Conservation (phyloP, 2,113 vertebrate genomes). For the Salvelinus alpinus region DNA sequence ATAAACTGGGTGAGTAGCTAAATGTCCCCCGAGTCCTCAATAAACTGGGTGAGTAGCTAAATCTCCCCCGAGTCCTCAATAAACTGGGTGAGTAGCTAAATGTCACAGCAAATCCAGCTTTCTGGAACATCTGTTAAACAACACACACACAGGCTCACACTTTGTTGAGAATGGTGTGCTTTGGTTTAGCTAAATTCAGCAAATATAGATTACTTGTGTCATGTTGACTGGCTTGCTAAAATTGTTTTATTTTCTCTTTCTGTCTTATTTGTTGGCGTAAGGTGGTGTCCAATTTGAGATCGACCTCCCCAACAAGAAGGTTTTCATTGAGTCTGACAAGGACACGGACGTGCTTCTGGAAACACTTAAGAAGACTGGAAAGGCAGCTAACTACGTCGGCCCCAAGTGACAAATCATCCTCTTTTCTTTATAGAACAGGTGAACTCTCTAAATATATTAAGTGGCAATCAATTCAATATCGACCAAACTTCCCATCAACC, state of each 20-base stretch:
- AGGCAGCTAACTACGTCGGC: conserved; percentile 83
- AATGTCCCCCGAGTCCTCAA: conserved; percentile 83
- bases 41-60: conserved; percentile 78
- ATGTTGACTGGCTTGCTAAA: background rate
- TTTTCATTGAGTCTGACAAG: conserved; percentile 85
- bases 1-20: conserved; percentile 79
- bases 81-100: conserved; percentile 79
- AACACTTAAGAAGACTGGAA: conserved; percentile 91
- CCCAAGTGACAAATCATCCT: conserved; percentile 62
- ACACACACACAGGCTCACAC: too few species aligned
- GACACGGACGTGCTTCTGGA: conserved; percentile 78
- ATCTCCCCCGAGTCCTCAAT: conserved; percentile 83
- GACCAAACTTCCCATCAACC: too few species aligned
- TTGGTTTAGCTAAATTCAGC: too few species aligned
- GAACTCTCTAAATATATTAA: background rate
- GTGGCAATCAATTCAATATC: too few species aligned
- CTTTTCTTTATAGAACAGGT: conserved; percentile 20
- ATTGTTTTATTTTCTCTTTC: background rate
- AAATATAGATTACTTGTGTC: background rate
- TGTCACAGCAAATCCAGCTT: background rate
- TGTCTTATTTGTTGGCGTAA: conserved; percentile 46
- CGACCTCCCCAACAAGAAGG: conserved; percentile 91
- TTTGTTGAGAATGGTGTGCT: too few species aligned
- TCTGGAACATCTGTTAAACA: background rate
- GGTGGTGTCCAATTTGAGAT: conserved; percentile 89